These are phyloP conservation scores for Cochlearius cochlearius DNA, from an alignment of 2,113 vertebrate genomes.

Conservation along the genomic window DNA sequence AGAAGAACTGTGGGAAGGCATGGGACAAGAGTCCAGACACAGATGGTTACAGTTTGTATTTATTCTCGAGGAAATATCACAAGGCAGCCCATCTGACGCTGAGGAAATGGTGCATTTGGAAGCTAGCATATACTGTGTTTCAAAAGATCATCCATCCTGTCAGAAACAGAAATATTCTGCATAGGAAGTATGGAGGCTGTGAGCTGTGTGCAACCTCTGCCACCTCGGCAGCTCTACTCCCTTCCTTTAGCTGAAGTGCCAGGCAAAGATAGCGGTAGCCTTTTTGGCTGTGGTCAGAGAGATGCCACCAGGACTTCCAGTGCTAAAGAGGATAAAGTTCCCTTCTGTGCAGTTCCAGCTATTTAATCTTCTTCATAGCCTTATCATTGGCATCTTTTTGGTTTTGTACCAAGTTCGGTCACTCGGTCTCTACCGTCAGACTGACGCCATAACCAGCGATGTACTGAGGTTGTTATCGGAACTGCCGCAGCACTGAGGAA, in stretches of 20 bases:
- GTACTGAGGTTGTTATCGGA: accelerated
- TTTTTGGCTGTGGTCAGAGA: accelerated
- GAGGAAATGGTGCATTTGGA: neutral
- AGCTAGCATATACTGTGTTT: neutral
- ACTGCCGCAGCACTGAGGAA: accelerated
- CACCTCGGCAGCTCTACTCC: neutral
- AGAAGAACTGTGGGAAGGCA: neutral
- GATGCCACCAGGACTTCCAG: neutral
- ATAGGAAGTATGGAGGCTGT: neutral
- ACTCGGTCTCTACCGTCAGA: neutral
- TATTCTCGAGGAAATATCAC: conserved; percentile 9
- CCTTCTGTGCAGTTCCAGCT: neutral
- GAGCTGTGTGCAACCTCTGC: neutral
- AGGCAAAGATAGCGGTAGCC: neutral
- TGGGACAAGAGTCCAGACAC: neutral
- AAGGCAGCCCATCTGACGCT: conserved; percentile 2
- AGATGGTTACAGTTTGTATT: conserved; percentile 28
- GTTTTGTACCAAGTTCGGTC: neutral
- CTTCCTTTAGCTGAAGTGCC: neutral
- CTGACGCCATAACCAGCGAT: accelerated
- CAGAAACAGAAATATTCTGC: neutral
- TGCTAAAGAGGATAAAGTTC: neutral
- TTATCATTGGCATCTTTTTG: neutral
- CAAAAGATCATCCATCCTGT: neutral
- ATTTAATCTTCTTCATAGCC: neutral